Base-by-base conservation (phyloP, 2,113 vertebrate species). In the Delphinus delphis region DNA sequence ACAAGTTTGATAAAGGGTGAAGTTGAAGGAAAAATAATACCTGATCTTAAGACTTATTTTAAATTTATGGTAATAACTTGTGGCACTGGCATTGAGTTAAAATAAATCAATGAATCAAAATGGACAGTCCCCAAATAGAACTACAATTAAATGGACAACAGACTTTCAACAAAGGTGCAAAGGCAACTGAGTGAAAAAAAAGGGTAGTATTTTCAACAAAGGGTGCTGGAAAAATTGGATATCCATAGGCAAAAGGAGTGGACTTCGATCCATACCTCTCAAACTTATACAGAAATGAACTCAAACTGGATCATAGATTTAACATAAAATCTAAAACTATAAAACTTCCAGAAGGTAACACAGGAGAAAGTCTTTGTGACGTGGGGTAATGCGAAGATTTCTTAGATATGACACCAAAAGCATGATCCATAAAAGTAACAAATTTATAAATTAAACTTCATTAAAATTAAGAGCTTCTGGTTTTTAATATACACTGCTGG, bases 1-100 rank as follows among this genome's bases (percentile, higher is more conserved):
- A 90, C 17, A 93, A 79, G 8, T 93, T 90, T 67, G 17, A 53
- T 82, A 90, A 90, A 86, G 70, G 63, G 86, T 8, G 28, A 95
- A 62, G 21, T 26, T 86, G 13, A 18, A 93, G 14, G 38, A 81
- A n/a, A 71, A 84, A 79, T 6, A 84, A 38, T 74, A 80, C 20
- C 10, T 86, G 90, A 93, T 1, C 31, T 90, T 68, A 74, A 62
- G 26, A 68, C 41, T 77, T 73, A 55, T 25, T 79, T 44, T 26
- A 55, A 36, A 58, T 44, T 71, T 89, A 58, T 13, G 83, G 5
- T 73, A 71, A 47, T 65, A 80, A 86, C 68, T 25, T 79, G n/a
- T 62, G 31, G 62, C 62, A 13, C 23, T 70, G 38, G 8, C 63
- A 92, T 1, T 47, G 25, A 63, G 5, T 77, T 65, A 84, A 81